Percentiles rank a stretch among this genome's conserved stretches.
Conservation (phyloP, 2,888 invertebrate species). For the Brachycybe producta region DNA sequence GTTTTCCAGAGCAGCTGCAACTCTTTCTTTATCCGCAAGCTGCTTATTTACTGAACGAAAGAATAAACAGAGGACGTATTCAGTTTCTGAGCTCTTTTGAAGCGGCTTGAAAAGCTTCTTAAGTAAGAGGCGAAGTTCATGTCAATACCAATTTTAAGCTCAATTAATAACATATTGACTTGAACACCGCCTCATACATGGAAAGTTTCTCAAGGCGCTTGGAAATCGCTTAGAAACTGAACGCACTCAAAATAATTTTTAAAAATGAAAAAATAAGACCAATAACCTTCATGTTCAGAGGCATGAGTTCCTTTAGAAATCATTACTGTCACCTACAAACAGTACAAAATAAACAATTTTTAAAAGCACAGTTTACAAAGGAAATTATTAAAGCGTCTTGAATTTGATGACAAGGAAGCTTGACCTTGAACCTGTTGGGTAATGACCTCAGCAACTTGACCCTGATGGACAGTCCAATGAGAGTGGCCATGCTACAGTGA, state of each 20-base stretch:
- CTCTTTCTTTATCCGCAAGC: constrained; percentile 91
- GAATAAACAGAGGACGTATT: neutral
- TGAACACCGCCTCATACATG: too few species aligned
- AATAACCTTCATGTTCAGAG: constrained; percentile 56
- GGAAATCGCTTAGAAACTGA: too few species aligned
- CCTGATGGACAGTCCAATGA: constrained; percentile 81
- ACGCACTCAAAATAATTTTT: too few species aligned
- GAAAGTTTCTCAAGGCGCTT: too few species aligned
- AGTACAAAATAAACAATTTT: too few species aligned
- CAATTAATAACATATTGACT: too few species aligned
- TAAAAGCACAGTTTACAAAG: too few species aligned
- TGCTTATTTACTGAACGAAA: constrained; percentile 72
- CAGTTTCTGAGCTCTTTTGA: too few species aligned
- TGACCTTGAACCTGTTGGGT: constrained; percentile 46
- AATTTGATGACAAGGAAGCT: neutral
- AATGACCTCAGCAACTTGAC: constrained; percentile 77
- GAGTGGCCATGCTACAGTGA: constrained; percentile 96
- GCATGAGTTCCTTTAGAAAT: constrained; percentile 86
- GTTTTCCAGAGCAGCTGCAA: constrained; percentile 95
- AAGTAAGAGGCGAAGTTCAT: too few species aligned
- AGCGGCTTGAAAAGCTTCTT: constrained; percentile 4
- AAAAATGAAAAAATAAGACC: neutral
- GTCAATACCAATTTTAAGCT: too few species aligned
- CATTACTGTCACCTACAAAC: constrained; percentile 61
- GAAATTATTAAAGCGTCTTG: neutral